Evolutionary conservation across 2,113 vertebrate species (phyloP).

Genomic region (Lophotis ruficrista): DNA sequence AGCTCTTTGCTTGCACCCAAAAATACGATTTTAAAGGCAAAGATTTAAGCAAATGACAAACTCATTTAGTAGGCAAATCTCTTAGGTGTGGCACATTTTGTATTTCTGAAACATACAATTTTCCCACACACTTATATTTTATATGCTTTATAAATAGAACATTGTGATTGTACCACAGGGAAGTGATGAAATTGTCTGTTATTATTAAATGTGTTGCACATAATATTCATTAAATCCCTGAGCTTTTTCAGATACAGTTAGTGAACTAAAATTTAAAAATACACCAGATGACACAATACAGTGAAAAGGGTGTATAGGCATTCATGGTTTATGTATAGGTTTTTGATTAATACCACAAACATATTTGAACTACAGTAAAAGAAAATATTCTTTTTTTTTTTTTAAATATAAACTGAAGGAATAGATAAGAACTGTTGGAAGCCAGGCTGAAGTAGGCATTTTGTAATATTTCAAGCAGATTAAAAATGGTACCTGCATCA

Average conservation of each 20-base stretch:
- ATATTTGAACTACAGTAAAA: not conserved
- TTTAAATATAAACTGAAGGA: not conserved
- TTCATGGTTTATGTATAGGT: not conserved
- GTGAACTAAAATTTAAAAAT: not conserved
- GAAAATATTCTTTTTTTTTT: not conserved
- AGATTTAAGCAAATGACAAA: not conserved
- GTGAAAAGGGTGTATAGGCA: not conserved
- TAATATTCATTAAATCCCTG: not conserved
- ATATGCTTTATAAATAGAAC: not conserved
- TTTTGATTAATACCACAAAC: not conserved
- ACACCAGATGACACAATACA: not conserved
- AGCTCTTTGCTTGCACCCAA: not conserved
- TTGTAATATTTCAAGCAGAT: not conserved
- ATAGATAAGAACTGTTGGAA: not conserved
- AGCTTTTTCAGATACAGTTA: not conserved
- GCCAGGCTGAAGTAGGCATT: not conserved
- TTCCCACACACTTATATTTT: not conserved
- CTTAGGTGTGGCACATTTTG: not conserved
- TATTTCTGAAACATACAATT: not conserved
- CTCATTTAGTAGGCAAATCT: not conserved
- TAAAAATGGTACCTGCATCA: not conserved
- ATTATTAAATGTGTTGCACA: not conserved
- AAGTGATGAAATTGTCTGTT: not conserved
- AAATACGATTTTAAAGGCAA: not conserved
- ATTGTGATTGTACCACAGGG: not conserved